A percentile compares a stretch with the other conserved stretches of the same genome.
Evolutionary conservation across 2,113 vertebrate species (phyloP).

Genomic region (Cyanocitta stelleri): DNA sequence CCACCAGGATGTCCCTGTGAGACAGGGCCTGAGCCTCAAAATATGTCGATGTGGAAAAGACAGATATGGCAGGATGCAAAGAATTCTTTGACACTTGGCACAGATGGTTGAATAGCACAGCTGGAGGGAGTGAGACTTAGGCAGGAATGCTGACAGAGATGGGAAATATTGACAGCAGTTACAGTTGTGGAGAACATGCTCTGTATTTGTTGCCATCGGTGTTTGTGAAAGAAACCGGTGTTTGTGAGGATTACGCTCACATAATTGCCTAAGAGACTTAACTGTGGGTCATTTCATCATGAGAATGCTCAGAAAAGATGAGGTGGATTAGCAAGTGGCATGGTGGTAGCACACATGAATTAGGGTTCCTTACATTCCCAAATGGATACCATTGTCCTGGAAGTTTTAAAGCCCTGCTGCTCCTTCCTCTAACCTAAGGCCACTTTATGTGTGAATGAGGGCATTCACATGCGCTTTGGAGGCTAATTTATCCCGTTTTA

Average conservation of each 20-base stretch:
- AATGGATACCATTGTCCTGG: neutral
- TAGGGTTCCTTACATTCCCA: neutral
- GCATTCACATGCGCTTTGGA: neutral
- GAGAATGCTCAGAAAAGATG: neutral
- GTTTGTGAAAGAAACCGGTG: neutral
- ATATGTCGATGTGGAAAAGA: rapidly evolving
- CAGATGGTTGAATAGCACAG: neutral
- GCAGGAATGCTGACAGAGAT: neutral
- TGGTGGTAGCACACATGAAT: neutral
- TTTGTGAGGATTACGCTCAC: neutral
- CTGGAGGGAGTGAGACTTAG: neutral
- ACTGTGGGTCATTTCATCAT: neutral
- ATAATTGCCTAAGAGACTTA: neutral
- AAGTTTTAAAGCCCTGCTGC: neutral
- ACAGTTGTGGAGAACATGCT: neutral
- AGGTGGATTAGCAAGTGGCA: neutral
- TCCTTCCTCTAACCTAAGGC: neutral
- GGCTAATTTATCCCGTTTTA: neutral
- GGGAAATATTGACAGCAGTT: neutral
- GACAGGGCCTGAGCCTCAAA: neutral
- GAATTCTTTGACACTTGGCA: neutral
- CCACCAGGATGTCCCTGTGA: neutral
- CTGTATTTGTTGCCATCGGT: neutral
- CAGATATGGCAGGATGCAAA: neutral
- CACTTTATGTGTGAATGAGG: neutral